A percentile compares a stretch with the other conserved stretches of the same genome.
Evolutionary conservation across 2,113 vertebrate species (phyloP).

Genomic region (Zosterops borbonicus): DNA sequence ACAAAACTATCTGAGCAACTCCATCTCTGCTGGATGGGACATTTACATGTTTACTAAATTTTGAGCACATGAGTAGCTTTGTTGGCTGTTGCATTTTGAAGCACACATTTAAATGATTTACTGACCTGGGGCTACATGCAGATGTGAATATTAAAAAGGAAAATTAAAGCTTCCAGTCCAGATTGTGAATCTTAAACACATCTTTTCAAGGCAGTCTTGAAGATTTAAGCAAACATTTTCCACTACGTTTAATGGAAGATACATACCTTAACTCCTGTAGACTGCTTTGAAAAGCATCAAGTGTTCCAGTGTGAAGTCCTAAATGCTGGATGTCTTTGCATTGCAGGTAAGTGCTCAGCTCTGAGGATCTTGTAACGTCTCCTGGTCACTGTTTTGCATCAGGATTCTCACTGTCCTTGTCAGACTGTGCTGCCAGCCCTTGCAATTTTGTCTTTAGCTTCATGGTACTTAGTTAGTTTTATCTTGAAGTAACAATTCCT

Average conservation of each 20-base stretch:
- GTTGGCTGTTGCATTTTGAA: not conserved
- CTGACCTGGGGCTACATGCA: not conserved
- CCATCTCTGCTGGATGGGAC: not conserved
- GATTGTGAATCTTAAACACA: not conserved
- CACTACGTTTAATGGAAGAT: not conserved
- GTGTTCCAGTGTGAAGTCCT: not conserved
- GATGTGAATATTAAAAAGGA: slow-evolving; percentile 19
- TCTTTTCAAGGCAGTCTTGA: not conserved
- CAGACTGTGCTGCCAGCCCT: not conserved
- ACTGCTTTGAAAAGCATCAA: not conserved
- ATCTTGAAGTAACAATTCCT: not conserved
- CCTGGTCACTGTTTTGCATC: not conserved
- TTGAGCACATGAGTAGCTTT: not conserved
- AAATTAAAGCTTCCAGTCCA: not conserved
- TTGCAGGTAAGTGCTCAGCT: accelerated
- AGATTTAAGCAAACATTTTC: slow-evolving; percentile 7
- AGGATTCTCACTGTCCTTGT: not conserved
- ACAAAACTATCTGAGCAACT: not conserved
- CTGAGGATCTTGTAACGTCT: not conserved
- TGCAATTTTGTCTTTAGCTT: not conserved
- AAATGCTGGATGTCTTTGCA: not conserved
- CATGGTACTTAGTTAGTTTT: not conserved
- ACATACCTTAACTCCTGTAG: not conserved
- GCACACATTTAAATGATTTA: not conserved
- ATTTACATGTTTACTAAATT: not conserved